Evolutionary conservation across 2,113 vertebrate genomes (phyloP).

Genomic region (Labeo catla): DNA sequence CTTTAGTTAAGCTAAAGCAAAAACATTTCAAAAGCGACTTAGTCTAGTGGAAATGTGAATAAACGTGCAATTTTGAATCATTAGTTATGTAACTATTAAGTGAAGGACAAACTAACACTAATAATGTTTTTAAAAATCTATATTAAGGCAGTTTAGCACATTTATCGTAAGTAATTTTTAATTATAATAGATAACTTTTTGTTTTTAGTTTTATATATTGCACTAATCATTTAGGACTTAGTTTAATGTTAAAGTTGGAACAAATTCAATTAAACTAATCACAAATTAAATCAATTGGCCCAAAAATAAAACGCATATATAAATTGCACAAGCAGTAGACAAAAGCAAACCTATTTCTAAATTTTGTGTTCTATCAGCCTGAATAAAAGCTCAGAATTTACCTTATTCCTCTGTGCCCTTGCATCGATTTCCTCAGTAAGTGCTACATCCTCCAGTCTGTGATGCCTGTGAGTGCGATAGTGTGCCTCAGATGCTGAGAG

Average conservation of each 20-base stretch:
- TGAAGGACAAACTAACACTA: too few relatives aligned
- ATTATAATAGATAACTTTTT: neutral
- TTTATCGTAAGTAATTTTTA: neutral
- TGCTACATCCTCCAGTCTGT: constrained; percentile 55
- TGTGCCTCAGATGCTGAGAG: constrained; percentile 68
- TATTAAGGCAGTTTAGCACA: too few relatives aligned
- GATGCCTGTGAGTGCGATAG: constrained; percentile 49
- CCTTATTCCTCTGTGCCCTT: constrained; percentile 67
- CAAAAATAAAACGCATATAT: neutral
- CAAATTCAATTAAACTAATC: neutral
- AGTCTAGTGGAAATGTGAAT: neutral
- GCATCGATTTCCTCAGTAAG: constrained; percentile 55
- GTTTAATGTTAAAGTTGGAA: neutral
- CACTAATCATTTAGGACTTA: neutral
- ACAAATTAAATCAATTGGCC: too few relatives aligned
- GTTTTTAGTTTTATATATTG: neutral
- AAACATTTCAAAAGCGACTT: neutral
- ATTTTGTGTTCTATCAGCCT: neutral
- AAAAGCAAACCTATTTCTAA: constrained; percentile 2
- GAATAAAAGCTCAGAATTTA: constrained; percentile 55
- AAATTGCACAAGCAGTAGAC: neutral
- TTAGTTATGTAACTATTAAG: neutral
- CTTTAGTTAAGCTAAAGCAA: neutral
- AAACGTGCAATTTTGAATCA: neutral
- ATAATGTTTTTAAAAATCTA: too few relatives aligned